Evolutionary conservation across 2,113 vertebrate species (phyloP).

Genomic region (Crotophaga sulcirostris): DNA sequence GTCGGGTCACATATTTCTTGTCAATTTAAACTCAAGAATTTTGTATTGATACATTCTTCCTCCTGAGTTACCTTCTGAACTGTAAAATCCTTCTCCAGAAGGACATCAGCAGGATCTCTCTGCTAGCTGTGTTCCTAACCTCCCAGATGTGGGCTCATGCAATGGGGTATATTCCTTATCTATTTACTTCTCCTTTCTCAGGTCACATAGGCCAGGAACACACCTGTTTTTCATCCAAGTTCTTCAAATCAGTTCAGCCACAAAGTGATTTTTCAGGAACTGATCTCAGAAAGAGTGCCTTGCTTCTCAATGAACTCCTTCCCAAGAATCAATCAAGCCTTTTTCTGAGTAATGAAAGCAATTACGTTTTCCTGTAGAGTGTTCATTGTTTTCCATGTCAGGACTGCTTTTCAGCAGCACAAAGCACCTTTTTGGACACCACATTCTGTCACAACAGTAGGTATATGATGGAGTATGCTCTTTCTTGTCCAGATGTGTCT

Average conservation of each 20-base stretch:
- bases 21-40: background rate
- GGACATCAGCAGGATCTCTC: background rate
- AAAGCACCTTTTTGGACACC: background rate
- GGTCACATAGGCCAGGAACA: background rate
- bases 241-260: background rate
- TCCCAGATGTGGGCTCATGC: background rate
- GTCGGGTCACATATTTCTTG: background rate
- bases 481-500: background rate
- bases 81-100: background rate
- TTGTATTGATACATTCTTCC: background rate
- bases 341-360: background rate
- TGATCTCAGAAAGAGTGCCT: background rate
- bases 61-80: background rate
- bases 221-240: background rate
- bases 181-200: background rate
- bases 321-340: background rate
- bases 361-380: background rate
- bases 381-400: background rate
- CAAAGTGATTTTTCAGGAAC: background rate
- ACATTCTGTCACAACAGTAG: background rate
- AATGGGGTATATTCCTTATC: background rate
- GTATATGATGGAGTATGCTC: background rate
- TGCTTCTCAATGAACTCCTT: background rate
- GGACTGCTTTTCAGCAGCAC: background rate
- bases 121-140: background rate